phyloP scores from a whole-genome alignment of 2,888 invertebrate species.

The Drepana falcataria region DNA sequence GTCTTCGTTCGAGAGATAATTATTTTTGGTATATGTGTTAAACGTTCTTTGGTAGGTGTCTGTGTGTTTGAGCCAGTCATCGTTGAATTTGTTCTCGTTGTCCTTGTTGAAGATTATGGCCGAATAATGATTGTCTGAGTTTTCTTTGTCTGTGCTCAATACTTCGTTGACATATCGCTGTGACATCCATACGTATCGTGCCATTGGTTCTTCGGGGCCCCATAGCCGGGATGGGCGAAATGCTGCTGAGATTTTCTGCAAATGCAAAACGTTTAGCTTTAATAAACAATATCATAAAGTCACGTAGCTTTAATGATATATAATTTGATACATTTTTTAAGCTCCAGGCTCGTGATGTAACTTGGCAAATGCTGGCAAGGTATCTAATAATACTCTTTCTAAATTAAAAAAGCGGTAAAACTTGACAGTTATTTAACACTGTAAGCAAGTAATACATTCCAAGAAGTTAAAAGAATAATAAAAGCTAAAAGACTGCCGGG shows the following conservation, averaged over 20 bases:
- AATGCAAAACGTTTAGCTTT: conserved; percentile 6
- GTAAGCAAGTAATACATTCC: no score
- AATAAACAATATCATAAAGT: no score
- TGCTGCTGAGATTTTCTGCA: conserved; percentile 65
- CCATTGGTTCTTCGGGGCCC: conserved; percentile 72
- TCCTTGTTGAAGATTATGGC: conserved; percentile 46
- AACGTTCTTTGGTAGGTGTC: conserved; percentile 44
- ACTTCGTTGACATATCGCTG: conserved; percentile 55
- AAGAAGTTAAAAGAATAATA: no score
- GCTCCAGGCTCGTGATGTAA: no score
- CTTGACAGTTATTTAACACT: no score
- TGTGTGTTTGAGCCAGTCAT: conserved; percentile 42
- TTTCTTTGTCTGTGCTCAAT: conserved; percentile 46
- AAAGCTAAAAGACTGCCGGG: no score
- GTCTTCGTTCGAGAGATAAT: conserved; percentile 24
- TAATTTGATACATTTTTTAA: no score
- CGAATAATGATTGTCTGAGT: conserved; percentile 50
- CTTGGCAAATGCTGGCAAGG: no score
- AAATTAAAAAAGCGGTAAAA: no score
- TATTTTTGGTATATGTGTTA: conserved; percentile 40
- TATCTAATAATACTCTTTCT: no score
- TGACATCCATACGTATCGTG: conserved; percentile 71
- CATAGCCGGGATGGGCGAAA: conserved; percentile 66
- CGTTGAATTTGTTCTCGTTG: conserved; percentile 43
- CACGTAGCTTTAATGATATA: no score